Conservation (phyloP, 2,797 vertebrate genomes). For the Sebastes nivosus region DNA sequence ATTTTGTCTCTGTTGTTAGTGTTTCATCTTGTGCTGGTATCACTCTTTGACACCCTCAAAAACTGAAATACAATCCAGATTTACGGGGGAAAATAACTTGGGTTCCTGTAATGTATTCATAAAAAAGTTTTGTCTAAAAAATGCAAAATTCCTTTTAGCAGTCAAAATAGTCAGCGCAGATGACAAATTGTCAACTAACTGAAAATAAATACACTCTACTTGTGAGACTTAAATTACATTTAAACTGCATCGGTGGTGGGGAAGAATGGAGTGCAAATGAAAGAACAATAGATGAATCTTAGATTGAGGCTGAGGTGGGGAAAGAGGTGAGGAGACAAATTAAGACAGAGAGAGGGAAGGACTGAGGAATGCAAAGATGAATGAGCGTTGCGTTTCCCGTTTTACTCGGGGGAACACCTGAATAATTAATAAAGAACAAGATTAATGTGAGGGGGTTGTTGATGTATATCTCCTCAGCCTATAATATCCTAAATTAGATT, state of each 20-base stretch:
- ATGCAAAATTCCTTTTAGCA: not conserved
- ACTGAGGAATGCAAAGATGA: not conserved
- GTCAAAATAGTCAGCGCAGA: too few relatives aligned
- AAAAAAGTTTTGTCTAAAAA: not conserved
- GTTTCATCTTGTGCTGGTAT: not conserved
- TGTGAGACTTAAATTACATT: conserved; percentile 15
- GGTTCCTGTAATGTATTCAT: not conserved
- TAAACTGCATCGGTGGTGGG: not conserved
- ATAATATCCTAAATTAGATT: conserved; percentile 55
- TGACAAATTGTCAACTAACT: not conserved
- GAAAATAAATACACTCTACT: not conserved
- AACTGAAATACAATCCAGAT: not conserved
- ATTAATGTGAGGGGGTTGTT: conserved; percentile 35
- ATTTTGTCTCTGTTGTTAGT: not conserved
- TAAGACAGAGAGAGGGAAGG: not conserved
- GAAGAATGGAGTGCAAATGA: not conserved
- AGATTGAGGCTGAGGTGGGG: not conserved
- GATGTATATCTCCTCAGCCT: conserved; percentile 18
- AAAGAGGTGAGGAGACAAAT: conserved; percentile 13
- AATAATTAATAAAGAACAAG: conserved; percentile 63
- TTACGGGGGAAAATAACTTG: not conserved
- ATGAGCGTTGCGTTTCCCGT: conserved; percentile 3
- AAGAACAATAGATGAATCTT: not conserved
- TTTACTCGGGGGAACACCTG: conserved; percentile 21
- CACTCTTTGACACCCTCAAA: not conserved